Evolutionary conservation across 2,113 vertebrate genomes (phyloP).

Genomic region (Sylvia atricapilla): DNA sequence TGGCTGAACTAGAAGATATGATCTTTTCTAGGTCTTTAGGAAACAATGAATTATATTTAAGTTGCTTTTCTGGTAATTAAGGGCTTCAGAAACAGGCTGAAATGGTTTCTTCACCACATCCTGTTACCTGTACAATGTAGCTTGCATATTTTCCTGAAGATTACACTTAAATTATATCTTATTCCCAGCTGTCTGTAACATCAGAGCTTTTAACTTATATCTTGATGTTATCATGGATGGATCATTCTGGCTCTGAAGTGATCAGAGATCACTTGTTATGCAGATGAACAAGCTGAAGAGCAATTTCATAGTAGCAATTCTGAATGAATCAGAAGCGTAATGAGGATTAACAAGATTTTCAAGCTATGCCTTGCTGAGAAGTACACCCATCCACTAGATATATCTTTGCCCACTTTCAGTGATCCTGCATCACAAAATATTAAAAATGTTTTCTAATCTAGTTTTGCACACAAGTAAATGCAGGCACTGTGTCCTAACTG

Average conservation of each 20-base stretch:
- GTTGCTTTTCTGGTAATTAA: neutral
- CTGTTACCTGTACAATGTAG: neutral
- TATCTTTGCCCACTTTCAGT: neutral
- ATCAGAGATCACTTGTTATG: constrained; percentile 22
- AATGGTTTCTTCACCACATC: neutral
- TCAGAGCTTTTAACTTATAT: constrained; percentile 23
- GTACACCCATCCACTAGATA: neutral
- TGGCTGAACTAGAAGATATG: neutral
- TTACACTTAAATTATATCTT: neutral
- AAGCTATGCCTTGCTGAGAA: neutral
- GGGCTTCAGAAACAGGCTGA: neutral
- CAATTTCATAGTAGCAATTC: neutral
- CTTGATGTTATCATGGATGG: neutral
- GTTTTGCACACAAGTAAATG: neutral
- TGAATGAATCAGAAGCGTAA: neutral
- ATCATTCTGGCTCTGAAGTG: neutral
- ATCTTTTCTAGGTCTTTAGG: neutral
- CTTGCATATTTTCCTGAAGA: neutral
- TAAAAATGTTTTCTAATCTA: neutral
- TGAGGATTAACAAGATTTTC: neutral
- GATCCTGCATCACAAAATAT: neutral
- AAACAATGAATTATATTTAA: neutral
- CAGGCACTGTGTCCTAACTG: neutral
- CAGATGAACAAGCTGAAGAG: constrained; percentile 29
- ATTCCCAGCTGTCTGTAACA: neutral